Percentiles rank a stretch among this genome's conserved stretches.
phyloP scores from a whole-genome alignment of 2,797 vertebrate species.

The Rhinichthys osculus region DNA sequence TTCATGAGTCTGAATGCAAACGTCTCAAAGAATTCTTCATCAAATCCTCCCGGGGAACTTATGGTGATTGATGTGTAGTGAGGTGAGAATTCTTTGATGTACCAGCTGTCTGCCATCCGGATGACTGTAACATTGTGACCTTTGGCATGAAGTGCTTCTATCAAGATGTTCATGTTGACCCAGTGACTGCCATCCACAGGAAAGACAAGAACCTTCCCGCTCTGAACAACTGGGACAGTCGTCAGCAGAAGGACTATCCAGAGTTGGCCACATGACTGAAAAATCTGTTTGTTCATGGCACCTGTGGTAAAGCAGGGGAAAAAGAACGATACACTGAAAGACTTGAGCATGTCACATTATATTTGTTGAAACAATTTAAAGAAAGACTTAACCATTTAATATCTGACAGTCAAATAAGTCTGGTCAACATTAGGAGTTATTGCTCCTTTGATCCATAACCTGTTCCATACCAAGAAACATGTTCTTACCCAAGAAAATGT shows the following conservation, averaged over 20 bases:
- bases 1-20: slow-evolving; percentile 30
- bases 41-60: slow-evolving; percentile 12
- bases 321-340: background rate
- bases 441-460: background rate
- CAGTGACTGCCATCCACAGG: slow-evolving; percentile 67
- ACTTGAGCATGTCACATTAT: background rate
- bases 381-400: background rate
- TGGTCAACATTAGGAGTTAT: background rate
- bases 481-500: slow-evolving; percentile 1
- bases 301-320: slow-evolving; percentile 20
- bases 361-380: background rate
- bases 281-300: slow-evolving; percentile 21
- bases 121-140: slow-evolving; percentile 65
- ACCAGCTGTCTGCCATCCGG: slow-evolving; percentile 56
- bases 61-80: slow-evolving; percentile 56
- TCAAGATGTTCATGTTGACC: slow-evolving; percentile 65
- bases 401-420: background rate
- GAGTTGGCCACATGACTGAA: slow-evolving; percentile 10
- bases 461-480: background rate
- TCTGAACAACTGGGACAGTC: slow-evolving; percentile 8
- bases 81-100: slow-evolving; percentile 58
- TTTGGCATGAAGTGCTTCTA: slow-evolving; percentile 59
- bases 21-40: slow-evolving; percentile 34
- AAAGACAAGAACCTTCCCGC: slow-evolving; percentile 62
- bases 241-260: slow-evolving; percentile 33